Percentiles rank a stretch among this genome's conserved stretches.
These are phyloP conservation scores for Euzophera pinguis DNA, from an alignment of 2,888 invertebrate species.

Conservation along the genomic window DNA sequence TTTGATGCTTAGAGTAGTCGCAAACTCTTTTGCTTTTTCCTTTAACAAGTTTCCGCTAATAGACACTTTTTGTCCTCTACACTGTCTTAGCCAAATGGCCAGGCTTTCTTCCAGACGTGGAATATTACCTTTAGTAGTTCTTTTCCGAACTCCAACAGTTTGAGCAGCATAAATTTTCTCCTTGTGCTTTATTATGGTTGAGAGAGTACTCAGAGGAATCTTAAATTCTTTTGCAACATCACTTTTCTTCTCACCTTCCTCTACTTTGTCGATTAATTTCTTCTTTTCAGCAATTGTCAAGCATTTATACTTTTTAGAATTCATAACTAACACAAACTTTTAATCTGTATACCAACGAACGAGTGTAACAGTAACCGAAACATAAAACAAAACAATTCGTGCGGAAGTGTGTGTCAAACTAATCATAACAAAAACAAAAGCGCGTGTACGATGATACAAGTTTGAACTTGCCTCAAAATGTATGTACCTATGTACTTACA, in stretches of 20 bases:
- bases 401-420: not conserved
- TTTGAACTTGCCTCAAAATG: not conserved
- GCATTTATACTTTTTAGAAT: constrained; percentile 20
- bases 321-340: constrained; percentile 16
- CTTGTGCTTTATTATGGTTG: not conserved
- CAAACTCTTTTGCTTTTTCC: too few relatives aligned
- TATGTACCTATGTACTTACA: not conserved
- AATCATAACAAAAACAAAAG: not conserved
- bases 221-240: not conserved
- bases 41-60: too few relatives aligned
- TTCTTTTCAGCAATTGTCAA: constrained; percentile 22
- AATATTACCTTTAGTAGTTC: too few relatives aligned
- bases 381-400: too few relatives aligned
- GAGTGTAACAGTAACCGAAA: too few relatives aligned
- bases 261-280: constrained; percentile 22
- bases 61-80: too few relatives aligned
- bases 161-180: not conserved
- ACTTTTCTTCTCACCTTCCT: constrained; percentile 11
- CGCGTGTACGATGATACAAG: too few relatives aligned
- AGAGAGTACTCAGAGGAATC: not conserved
- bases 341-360: too few relatives aligned
- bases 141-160: too few relatives aligned
- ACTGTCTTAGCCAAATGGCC: too few relatives aligned
- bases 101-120: too few relatives aligned
- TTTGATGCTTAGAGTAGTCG: too few relatives aligned